phyloP scores from a whole-genome alignment of 2,113 vertebrate genomes.

The Erinaceus europaeus region DNA sequence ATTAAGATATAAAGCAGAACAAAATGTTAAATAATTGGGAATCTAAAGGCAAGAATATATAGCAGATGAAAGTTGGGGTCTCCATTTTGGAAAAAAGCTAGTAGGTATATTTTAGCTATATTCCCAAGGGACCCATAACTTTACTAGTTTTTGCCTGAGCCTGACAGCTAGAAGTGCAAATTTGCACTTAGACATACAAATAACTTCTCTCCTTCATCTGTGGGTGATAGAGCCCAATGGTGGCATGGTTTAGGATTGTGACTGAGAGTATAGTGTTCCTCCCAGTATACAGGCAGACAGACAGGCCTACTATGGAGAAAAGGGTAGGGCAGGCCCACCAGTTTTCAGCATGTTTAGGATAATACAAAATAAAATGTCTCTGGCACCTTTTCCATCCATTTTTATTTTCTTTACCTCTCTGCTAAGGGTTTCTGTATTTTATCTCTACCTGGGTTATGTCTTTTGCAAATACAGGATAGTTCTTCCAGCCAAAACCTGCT shows the following conservation, averaged over 20 bases:
- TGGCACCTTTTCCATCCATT: neutral
- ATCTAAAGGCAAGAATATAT: too few relatives aligned
- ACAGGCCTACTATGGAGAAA: neutral
- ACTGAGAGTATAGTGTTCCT: rapidly evolving
- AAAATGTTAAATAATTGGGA: too few relatives aligned
- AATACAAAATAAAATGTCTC: neutral
- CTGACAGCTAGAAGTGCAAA: too few relatives aligned
- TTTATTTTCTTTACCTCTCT: neutral
- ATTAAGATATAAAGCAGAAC: too few relatives aligned
- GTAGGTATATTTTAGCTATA: too few relatives aligned
- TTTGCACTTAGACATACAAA: too few relatives aligned
- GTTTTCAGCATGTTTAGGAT: neutral
- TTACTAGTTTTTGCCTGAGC: too few relatives aligned
- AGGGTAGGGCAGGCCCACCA: neutral
- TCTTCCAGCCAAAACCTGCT: neutral
- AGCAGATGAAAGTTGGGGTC: too few relatives aligned
- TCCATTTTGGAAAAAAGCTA: too few relatives aligned
- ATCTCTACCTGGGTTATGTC: rapidly evolving
- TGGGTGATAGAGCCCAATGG: neutral
- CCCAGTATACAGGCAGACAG: rapidly evolving
- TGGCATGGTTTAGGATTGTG: neutral
- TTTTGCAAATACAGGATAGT: neutral
- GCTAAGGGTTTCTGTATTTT: neutral
- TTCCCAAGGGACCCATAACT: too few relatives aligned
- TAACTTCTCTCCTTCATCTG: rapidly evolving